Evolutionary conservation across 2,113 vertebrate species (phyloP).

Genomic region (Dasypus novemcinctus): DNA sequence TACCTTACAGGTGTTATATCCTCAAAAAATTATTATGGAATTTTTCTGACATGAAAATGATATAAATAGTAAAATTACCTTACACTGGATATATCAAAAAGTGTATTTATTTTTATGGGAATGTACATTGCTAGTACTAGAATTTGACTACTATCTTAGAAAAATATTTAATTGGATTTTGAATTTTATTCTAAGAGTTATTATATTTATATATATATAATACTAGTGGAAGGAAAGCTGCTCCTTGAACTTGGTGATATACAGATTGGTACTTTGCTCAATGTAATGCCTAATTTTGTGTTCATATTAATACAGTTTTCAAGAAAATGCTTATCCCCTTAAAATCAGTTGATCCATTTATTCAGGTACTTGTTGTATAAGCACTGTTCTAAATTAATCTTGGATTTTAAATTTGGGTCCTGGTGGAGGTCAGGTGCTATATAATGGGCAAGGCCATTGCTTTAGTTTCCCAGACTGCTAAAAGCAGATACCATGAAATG

Average conservation of each 20-base stretch:
- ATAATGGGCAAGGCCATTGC: no score
- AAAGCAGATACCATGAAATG: no score
- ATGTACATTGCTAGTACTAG: background rate
- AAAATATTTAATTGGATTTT: background rate
- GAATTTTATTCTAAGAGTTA: background rate
- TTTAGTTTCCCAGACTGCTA: no score
- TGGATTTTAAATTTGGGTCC: no score
- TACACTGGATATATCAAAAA: background rate
- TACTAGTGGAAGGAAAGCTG: background rate
- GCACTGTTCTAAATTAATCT: no score
- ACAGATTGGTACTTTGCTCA: background rate
- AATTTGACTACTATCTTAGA: background rate
- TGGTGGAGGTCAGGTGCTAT: no score
- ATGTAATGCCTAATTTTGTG: conserved; percentile 11
- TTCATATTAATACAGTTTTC: conserved; percentile 9
- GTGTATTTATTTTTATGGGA: background rate
- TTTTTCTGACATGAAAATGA: background rate
- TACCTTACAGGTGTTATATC: background rate
- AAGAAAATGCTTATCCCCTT: background rate
- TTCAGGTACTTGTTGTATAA: background rate
- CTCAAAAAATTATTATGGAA: background rate
- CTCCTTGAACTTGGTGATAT: background rate
- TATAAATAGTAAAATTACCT: background rate
- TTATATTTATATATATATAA: background rate
- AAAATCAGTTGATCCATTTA: conserved; percentile 31